Conservation (phyloP, 2,113 vertebrate species). For the Pithys albifrons region DNA sequence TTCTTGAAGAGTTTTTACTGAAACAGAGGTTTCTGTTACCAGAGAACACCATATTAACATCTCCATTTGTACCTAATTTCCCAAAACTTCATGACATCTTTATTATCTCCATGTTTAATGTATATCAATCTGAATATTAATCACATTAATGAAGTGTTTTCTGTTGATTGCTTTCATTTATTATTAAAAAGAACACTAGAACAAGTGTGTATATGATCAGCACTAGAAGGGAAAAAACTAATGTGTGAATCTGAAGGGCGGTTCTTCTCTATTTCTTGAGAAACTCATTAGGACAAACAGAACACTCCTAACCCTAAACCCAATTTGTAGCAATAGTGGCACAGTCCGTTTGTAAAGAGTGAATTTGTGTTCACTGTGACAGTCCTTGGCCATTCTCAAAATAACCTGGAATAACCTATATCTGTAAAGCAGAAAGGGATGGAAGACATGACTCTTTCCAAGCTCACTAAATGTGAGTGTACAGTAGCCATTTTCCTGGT, state of each 20-base stretch:
- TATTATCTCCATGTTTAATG: background rate
- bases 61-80: background rate
- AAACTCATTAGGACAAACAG: background rate
- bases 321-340: fast-evolving
- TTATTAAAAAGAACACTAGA: background rate
- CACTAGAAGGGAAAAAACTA: background rate
- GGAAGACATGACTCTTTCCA: background rate
- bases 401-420: background rate
- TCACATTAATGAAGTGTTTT: background rate
- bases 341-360: background rate
- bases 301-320: background rate
- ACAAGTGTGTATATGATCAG: background rate
- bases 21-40: background rate
- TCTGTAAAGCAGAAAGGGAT: background rate
- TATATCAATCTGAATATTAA: background rate
- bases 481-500: background rate
- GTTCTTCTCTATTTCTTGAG: background rate
- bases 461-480: no score
- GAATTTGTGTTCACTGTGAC: no score
- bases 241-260: background rate
- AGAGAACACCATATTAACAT: background rate
- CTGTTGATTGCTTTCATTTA: background rate
- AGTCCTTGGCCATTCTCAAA: background rate
- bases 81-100: background rate
- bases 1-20: background rate